A percentile compares a stretch with the other conserved stretches of the same genome.
phyloP scores from a whole-genome alignment of 2,888 invertebrate genomes.

The Ennomos quercinarius region DNA sequence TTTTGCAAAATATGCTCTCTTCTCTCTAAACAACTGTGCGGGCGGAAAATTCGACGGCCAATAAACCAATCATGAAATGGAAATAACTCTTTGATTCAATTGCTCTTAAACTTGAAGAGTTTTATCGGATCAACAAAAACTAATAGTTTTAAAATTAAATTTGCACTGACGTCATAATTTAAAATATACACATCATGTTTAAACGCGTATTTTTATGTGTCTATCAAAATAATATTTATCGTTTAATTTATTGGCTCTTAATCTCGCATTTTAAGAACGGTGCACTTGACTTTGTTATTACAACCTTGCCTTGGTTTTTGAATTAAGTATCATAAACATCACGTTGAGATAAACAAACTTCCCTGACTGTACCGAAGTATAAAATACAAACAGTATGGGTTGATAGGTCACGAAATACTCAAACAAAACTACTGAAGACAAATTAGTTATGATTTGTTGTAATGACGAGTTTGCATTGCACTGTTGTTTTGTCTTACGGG shows the following conservation, averaged over 20 bases:
- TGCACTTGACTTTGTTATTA: constrained; percentile 39
- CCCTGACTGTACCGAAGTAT: constrained; percentile 1
- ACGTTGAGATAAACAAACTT: constrained; percentile 28
- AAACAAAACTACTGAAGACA: too few species aligned
- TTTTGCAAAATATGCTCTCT: too few species aligned
- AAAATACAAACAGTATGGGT: constrained; percentile 7
- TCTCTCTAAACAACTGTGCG: too few species aligned
- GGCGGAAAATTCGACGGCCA: neutral
- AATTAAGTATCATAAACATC: constrained; percentile 33
- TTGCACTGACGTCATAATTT: constrained; percentile 15
- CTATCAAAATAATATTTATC: constrained; percentile 35
- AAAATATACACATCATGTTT: constrained; percentile 13
- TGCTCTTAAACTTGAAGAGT: constrained; percentile 7
- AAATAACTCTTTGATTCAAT: constrained; percentile 5
- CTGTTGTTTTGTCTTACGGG: too few species aligned
- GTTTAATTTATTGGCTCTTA: constrained; percentile 36
- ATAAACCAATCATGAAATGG: constrained; percentile 1
- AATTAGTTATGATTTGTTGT: too few species aligned
- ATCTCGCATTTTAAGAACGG: constrained; percentile 30
- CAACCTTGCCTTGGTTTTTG: constrained; percentile 31
- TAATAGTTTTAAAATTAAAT: constrained; percentile 13
- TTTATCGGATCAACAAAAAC: constrained; percentile 10
- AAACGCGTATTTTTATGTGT: constrained; percentile 21
- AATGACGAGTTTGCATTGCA: too few species aligned
- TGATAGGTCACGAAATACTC: too few species aligned